Conservation (phyloP, 1,140 invertebrate genomes). For the Schlechtendalia chinensis region DNA sequence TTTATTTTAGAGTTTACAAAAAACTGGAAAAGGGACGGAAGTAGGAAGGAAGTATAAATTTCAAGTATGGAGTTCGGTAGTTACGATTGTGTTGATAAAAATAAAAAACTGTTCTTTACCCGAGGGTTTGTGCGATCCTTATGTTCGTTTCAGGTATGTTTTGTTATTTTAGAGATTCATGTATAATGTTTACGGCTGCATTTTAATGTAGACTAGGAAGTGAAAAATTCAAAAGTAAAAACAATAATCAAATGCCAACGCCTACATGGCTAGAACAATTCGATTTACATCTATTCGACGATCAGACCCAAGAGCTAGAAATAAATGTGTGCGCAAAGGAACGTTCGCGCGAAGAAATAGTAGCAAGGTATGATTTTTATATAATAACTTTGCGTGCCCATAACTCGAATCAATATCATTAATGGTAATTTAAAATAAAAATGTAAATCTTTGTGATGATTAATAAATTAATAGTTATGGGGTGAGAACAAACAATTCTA, state of each 20-base stretch:
- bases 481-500: too few relatives aligned
- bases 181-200: background rate
- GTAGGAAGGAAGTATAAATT: slow-evolving; percentile 79
- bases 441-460: too few relatives aligned
- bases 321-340: slow-evolving; percentile 89
- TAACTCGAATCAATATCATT: too few relatives aligned
- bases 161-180: background rate
- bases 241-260: slow-evolving; percentile 76
- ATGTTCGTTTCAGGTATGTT: slow-evolving; percentile 89
- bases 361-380: slow-evolving; percentile 66
- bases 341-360: slow-evolving; percentile 79
- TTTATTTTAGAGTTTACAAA: slow-evolving; percentile 14
- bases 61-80: slow-evolving; percentile 92
- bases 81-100: slow-evolving; percentile 93
- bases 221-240: slow-evolving; percentile 98
- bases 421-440: too few relatives aligned
- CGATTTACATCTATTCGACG: slow-evolving; percentile 93
- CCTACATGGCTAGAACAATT: slow-evolving; percentile 96
- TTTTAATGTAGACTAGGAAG: slow-evolving; percentile 76
- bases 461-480: too few relatives aligned
- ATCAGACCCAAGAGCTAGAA: slow-evolving; percentile 80
- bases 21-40: slow-evolving; percentile 66
- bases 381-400: too few relatives aligned
- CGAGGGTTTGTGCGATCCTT: slow-evolving; percentile 89
- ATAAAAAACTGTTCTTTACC: slow-evolving; percentile 89